phyloP scores from a whole-genome alignment of 2,113 vertebrate species.

The Rhynchomys soricoides region DNA sequence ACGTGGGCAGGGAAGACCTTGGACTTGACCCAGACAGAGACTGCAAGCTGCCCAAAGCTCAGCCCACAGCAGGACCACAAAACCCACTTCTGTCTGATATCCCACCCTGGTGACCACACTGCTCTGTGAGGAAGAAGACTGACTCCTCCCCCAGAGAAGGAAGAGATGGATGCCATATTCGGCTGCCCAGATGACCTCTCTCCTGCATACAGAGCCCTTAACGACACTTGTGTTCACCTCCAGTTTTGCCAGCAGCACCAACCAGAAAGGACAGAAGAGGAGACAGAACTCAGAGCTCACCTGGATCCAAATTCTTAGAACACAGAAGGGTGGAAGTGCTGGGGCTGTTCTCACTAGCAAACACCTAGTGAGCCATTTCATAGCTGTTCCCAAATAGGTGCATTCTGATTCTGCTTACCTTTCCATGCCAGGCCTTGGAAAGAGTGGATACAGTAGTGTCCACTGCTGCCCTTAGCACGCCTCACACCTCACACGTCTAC shows the following conservation, averaged over 20 bases:
- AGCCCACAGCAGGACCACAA: neutral
- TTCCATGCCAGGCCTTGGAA: neutral
- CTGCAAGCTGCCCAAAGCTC: neutral
- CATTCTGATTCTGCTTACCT: neutral
- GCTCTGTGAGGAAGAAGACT: neutral
- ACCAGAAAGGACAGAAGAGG: neutral
- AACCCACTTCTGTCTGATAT: neutral
- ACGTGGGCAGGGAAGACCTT: neutral
- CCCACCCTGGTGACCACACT: neutral
- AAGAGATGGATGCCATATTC: neutral
- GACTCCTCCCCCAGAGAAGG: neutral
- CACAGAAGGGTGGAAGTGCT: no score
- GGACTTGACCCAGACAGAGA: neutral
- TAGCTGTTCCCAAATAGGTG: no score
- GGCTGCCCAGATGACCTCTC: accelerated
- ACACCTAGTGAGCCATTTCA: no score
- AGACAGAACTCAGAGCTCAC: no score
- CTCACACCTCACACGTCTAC: no score
- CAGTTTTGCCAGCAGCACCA: accelerated
- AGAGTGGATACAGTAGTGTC: no score
- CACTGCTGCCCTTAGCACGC: neutral
- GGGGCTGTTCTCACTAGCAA: neutral
- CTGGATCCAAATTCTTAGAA: neutral
- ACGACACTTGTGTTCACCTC: no score
- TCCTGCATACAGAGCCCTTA: no score